Evolutionary conservation across 2,888 invertebrate species (phyloP).

Genomic region (Agonopterix heracliana): DNA sequence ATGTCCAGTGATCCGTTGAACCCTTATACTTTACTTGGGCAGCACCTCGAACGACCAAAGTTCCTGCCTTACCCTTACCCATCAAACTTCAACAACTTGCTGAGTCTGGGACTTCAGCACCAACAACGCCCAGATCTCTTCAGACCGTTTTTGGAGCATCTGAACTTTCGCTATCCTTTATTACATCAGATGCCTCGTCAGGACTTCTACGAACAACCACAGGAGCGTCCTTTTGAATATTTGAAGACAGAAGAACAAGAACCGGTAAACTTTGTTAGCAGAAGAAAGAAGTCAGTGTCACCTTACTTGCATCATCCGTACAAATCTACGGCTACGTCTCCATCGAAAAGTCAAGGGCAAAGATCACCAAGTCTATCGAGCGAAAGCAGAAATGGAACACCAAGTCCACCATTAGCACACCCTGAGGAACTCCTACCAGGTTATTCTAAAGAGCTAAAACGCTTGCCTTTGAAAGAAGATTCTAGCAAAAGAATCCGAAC

Average conservation of each 20-base stretch:
- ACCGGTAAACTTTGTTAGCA: slow-evolving; percentile 44
- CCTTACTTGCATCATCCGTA: slow-evolving; percentile 64
- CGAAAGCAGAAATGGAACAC: slow-evolving; percentile 74
- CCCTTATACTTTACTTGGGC: slow-evolving; percentile 54
- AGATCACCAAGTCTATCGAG: slow-evolving; percentile 59
- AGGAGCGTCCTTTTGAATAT: slow-evolving; percentile 48
- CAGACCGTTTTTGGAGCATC: slow-evolving; percentile 63
- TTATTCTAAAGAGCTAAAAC: slow-evolving; percentile 59
- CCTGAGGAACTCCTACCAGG: slow-evolving; percentile 65
- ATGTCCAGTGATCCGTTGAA: slow-evolving; percentile 56
- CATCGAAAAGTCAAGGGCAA: slow-evolving; percentile 60
- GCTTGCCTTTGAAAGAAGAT: slow-evolving; percentile 73
- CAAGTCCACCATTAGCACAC: slow-evolving; percentile 69
- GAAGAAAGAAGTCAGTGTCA: slow-evolving; percentile 60
- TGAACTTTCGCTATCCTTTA: slow-evolving; percentile 60
- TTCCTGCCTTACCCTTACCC: slow-evolving; percentile 79
- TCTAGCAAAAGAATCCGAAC: slow-evolving; percentile 93
- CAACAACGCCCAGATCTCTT: slow-evolving; percentile 71
- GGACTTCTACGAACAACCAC: slow-evolving; percentile 43
- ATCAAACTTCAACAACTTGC: slow-evolving; percentile 79
- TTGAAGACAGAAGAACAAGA: slow-evolving; percentile 56
- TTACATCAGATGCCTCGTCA: slow-evolving; percentile 61
- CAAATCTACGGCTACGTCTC: slow-evolving; percentile 48
- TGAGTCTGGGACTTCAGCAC: slow-evolving; percentile 79
- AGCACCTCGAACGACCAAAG: slow-evolving; percentile 56